Percentiles rank a stretch among this genome's conserved stretches.
These are phyloP conservation scores for Pygocentrus nattereri DNA, from an alignment of 2,797 vertebrate genomes.

Conservation along the genomic window DNA sequence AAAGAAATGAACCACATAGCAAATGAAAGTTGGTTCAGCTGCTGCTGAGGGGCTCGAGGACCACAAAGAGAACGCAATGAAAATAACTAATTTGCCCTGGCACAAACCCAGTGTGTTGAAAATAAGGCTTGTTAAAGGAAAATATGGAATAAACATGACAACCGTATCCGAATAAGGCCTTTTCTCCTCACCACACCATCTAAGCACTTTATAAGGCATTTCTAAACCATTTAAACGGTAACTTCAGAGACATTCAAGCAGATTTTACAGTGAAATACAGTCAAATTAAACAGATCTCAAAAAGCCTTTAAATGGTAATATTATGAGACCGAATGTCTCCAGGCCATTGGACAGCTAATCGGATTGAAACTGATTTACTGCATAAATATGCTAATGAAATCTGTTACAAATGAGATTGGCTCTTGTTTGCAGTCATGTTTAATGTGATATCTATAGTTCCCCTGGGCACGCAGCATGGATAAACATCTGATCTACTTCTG, in stretches of 20 bases:
- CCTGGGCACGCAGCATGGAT: not conserved
- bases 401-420: slow-evolving; percentile 26
- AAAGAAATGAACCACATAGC: not conserved
- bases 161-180: slow-evolving; percentile 28
- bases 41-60: not conserved
- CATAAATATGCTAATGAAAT: slow-evolving; percentile 11
- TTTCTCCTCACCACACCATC: not conserved
- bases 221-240: slow-evolving; percentile 1
- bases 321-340: not conserved
- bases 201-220: not conserved
- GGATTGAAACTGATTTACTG: slow-evolving; percentile 18
- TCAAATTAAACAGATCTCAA: slow-evolving; percentile 6
- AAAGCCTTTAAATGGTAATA: slow-evolving; percentile 36
- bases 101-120: not conserved
- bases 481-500: slow-evolving; percentile 29
- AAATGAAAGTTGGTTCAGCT: not conserved
- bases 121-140: slow-evolving; percentile 2
- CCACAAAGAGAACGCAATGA: not conserved
- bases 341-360: slow-evolving; percentile 22
- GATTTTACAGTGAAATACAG: not conserved
- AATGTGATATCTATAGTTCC: slow-evolving; percentile 9
- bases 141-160: not conserved
- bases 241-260: not conserved
- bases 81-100: not conserved
- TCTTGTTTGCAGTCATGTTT: slow-evolving; percentile 10